Base-by-base conservation (phyloP, 2,797 vertebrate genomes). In the Hirundo rustica region DNA sequence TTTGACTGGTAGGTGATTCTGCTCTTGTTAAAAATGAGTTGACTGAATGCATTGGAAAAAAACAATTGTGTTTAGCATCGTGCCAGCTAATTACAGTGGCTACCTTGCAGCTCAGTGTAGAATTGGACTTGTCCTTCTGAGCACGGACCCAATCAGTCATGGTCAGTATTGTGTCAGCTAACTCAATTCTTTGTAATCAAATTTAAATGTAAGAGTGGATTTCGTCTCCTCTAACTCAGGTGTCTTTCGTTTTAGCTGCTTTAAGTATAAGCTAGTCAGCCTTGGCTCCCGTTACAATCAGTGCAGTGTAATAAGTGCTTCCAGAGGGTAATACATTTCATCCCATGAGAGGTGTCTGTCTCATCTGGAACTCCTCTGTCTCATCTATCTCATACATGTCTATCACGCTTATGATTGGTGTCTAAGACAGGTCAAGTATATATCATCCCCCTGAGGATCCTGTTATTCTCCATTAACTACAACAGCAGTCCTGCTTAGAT, bases 181-280 rank as follows among this genome's bases (percentile, higher is more conserved):
- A 94, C 91, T 89, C 91, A 95, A 95, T 94, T 97, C 91, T 85
- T 92, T 68, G 81, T 95, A 94, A 95, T 97, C 78, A 92, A 77
- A 94, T 94, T 91, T 93, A 94, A 95, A 82, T 23, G 4, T 92
- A 30, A 71, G 76, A 88, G 89, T 93, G 82, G 79, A 85, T 95
- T 95, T 91, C 3, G 32, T 48, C 89, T 92, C 68, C 65, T 88
- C 79, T 78, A 84, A 68, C 79, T 93, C 89, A 54, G 82, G 80
- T 88, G 76, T 81, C 87, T 92, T 81, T 91, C 22, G 51, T 89
- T 84, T 75, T 54, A 91, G 82, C 38, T 89, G 68, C 82, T 83
- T 83, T 83, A 88, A 85, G 68, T 70, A 13, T 68, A 62, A 94
- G 87, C 93, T 51, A 78, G 95, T 78, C 87, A 93, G 66, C 85